Percentiles rank a stretch among this genome's conserved stretches.
phyloP scores from a whole-genome alignment of 2,888 invertebrate species.

The Bugulina stolonifera region DNA sequence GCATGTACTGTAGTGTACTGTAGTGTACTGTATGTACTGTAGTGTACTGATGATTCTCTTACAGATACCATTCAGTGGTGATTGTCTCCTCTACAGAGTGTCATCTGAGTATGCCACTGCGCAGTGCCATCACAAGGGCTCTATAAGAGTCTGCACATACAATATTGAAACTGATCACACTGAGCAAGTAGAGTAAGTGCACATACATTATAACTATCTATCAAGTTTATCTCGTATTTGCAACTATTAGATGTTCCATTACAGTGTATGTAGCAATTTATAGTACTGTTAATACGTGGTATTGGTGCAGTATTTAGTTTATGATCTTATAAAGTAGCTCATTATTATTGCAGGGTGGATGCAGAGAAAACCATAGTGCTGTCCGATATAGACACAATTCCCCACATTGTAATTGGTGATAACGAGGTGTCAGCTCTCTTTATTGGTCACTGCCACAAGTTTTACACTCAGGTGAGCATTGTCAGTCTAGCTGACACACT shows the following conservation, averaged over 20 bases:
- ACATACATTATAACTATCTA: too few species aligned
- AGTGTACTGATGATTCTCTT: too few species aligned
- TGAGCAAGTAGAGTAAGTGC: not conserved
- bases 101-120: not conserved
- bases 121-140: not conserved
- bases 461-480: conserved; percentile 1
- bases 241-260: too few species aligned
- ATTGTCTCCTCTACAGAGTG: not conserved
- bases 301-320: too few species aligned
- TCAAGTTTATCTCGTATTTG: too few species aligned
- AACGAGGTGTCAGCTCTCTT: not conserved
- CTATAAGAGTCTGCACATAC: not conserved
- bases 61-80: conserved; percentile 13
- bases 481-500: not conserved
- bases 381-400: not conserved
- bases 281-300: too few species aligned
- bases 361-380: not conserved
- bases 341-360: not conserved
- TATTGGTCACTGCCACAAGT: not conserved
- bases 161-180: not conserved
- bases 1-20: too few species aligned
- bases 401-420: conserved; percentile 5
- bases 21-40: too few species aligned
- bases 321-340: too few species aligned
- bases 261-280: too few species aligned